Conservation (phyloP, 2,113 vertebrate genomes). For the Buteo buteo region DNA sequence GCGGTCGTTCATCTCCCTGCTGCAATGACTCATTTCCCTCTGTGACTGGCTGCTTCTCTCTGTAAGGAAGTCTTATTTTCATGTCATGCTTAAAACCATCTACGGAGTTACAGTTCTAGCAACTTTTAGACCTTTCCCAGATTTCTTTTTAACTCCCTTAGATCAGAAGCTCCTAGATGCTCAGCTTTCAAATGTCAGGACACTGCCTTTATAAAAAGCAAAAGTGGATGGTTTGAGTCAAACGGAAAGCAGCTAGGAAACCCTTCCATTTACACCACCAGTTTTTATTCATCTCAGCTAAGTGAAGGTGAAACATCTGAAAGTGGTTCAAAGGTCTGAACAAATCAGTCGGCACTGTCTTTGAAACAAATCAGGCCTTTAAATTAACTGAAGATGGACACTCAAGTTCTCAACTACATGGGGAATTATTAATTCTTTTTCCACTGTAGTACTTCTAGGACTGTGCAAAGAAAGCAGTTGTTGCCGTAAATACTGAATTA, state of each 20-base stretch:
- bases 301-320: not conserved
- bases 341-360: not conserved
- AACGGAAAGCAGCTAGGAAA: not conserved
- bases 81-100: not conserved
- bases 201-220: not conserved
- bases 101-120: not conserved
- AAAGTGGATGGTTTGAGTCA: not conserved
- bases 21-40: not conserved
- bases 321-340: not conserved
- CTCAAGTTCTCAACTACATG: not conserved
- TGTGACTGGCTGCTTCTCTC: not conserved
- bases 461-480: not conserved
- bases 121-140: not conserved
- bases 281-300: not conserved
- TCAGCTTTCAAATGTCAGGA: not conserved
- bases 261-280: not conserved
- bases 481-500: not conserved
- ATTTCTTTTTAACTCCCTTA: not conserved
- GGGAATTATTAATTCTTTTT: not conserved
- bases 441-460: not conserved
- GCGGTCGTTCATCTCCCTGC: accelerated
- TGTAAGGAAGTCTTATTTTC: not conserved
- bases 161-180: not conserved
- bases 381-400: not conserved
- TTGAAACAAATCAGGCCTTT: not conserved